Evolutionary conservation across 2,113 vertebrate genomes (phyloP), one percentile per base, ranked within the genome.

Genomic region (Arenaria interpres): DNA sequence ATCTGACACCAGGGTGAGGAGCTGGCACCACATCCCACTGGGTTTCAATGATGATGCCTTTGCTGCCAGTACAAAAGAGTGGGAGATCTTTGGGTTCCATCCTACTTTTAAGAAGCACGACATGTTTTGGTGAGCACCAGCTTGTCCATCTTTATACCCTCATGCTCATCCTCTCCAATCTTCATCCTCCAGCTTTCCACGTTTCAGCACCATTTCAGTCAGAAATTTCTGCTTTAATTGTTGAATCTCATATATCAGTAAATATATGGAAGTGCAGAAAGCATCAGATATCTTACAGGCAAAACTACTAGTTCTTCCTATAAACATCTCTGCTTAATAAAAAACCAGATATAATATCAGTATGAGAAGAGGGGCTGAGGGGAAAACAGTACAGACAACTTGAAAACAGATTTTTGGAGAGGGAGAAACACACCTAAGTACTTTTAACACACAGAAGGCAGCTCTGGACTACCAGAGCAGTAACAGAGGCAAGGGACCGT

Each of bases 401-500:
- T 9, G 39, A 66, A 88, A 39, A 3, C 17, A 57, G 25, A 10
- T 43, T 79, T 56, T 54, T 30, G 13, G 74, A 59, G 39, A 37
- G 14, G 19, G 27, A 88, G 7, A 67, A 93, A 66, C 24, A 35
- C 54, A 77, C 10, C 14, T 22, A 23, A n/a, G 24, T 21, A 57
- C 30, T 90, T 83, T 41, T 4, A 74, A 81, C 14, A 39, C 18
- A 60, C 10, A 75, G 33, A 57, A 67, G 21, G 60, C 73, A 67
- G 45, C 27, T 83, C 59, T 84, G 28, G 45, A 14, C 25, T 67
- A 22, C 7, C 9, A 4, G 7, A 83, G 54, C 63, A 66, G 30
- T 2, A 10, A 25, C 0, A 21, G 22, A 50, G 46, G 28, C 7
- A 74, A 78, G 9, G 17, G 56, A 68, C 17, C 0, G 1, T 10